These are phyloP conservation scores for Isaurus tuberculatus DNA, from an alignment of 92 coral and sea anemone species.

Conservation along the genomic window DNA sequence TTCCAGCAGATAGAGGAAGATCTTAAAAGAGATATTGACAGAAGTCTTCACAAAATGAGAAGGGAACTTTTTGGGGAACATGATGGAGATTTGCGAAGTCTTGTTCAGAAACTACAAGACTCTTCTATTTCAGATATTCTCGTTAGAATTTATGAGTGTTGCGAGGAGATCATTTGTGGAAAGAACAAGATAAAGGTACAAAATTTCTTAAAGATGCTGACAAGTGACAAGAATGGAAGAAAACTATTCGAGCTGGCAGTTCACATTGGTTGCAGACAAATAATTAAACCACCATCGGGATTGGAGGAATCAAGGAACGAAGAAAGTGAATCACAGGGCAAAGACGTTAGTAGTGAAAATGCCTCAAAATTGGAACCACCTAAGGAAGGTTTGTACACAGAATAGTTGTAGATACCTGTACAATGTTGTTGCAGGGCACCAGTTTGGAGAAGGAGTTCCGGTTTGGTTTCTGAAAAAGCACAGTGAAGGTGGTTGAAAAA, in stretches of 20 bases:
- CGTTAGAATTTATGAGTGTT: conserved; percentile 68
- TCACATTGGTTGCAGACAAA: conserved; percentile 63
- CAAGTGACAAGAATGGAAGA: conserved; percentile 58
- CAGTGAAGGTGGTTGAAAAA: too few relatives aligned
- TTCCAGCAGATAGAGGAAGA: conserved; percentile 64
- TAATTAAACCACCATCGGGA: conserved; percentile 49
- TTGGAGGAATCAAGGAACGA: background rate
- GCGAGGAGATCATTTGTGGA: conserved; percentile 56
- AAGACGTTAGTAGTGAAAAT: background rate
- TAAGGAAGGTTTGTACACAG: background rate
- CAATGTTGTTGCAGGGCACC: background rate
- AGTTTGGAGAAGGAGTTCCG: too few relatives aligned
- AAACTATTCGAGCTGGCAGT: conserved; percentile 76
- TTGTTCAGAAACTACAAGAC: conserved; percentile 68
- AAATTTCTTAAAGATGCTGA: conserved; percentile 53
- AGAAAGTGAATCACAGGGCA: background rate
- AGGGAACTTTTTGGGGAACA: conserved; percentile 76
- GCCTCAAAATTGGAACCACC: background rate
- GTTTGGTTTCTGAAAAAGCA: too few relatives aligned
- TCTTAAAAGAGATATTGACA: conserved; percentile 74
- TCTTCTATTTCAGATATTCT: conserved; percentile 71
- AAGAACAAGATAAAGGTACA: conserved; percentile 55
- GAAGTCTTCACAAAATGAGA: conserved; percentile 68
- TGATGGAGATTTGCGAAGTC: conserved; percentile 74
- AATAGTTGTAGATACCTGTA: too few relatives aligned